Percentiles rank a stretch among this genome's conserved stretches.
Conservation (phyloP, 2,797 vertebrate species). For the Mus caroli region DNA sequence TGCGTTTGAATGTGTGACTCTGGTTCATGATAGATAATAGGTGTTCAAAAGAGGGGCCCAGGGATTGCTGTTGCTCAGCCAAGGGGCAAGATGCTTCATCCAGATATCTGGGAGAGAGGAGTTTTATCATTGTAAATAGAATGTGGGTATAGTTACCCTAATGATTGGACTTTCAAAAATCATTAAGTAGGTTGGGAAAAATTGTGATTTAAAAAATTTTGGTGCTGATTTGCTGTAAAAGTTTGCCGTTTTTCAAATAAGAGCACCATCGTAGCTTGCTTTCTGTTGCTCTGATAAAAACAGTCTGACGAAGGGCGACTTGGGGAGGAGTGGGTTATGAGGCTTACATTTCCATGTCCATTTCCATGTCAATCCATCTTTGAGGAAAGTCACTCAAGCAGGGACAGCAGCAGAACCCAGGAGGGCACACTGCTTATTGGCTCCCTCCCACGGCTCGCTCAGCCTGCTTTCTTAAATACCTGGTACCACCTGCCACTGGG, state of each 20-base stretch:
- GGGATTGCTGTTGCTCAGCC: neutral
- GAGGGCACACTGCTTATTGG: neutral
- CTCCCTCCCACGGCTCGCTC: neutral
- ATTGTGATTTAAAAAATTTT: neutral
- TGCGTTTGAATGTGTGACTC: neutral
- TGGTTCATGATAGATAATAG: neutral
- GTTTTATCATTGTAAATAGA: neutral
- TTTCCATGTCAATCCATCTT: too few species aligned
- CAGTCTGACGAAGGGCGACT: neutral
- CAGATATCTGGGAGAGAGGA: neutral
- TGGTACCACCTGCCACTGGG: neutral
- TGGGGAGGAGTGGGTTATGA: neutral
- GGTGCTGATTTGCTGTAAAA: constrained; percentile 44
- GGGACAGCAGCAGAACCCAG: neutral
- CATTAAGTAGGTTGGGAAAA: neutral
- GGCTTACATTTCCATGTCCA: neutral
- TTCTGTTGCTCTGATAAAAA: neutral
- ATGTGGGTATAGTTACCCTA: neutral
- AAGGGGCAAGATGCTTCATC: constrained; percentile 2
- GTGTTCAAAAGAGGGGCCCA: neutral
- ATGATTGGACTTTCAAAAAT: constrained; percentile 37
- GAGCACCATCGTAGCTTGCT: neutral
- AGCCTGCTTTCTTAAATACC: neutral
- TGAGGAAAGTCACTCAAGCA: neutral
- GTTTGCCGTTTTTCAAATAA: neutral